Percentiles rank a stretch among this genome's conserved stretches.
Conservation (phyloP, 2,797 vertebrate genomes). For the Psittacula derbiana region DNA sequence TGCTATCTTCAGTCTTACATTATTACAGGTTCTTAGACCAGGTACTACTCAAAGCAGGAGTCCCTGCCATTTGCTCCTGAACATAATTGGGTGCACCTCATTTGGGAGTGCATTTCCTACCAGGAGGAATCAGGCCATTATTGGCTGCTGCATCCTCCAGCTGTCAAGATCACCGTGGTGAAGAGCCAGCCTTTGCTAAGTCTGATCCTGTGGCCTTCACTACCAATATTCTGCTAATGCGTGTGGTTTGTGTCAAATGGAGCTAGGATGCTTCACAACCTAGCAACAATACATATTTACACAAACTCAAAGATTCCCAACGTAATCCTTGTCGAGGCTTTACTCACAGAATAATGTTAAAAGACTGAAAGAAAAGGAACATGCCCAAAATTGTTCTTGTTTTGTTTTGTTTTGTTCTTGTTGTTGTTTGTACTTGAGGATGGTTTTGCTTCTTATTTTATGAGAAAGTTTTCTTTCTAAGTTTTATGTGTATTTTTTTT, state of each 20-base stretch:
- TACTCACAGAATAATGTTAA: background rate
- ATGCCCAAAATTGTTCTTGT: background rate
- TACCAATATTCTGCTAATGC: background rate
- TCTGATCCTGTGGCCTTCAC: background rate
- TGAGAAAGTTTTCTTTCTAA: background rate
- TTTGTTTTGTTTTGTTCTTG: background rate
- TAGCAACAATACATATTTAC: background rate
- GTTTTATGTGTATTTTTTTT: background rate
- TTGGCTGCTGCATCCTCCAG: background rate
- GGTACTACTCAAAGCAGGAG: background rate
- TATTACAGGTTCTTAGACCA: background rate
- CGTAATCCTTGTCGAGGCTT: background rate
- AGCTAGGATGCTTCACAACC: background rate
- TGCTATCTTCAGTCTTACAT: background rate
- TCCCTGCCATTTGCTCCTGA: background rate
- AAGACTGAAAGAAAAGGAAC: background rate
- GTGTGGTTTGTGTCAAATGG: fast-evolving
- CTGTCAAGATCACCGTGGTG: fast-evolving
- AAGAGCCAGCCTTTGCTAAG: background rate
- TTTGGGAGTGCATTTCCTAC: background rate
- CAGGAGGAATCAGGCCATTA: background rate
- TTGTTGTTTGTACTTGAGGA: background rate
- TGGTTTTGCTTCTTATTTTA: background rate
- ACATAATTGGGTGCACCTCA: background rate
- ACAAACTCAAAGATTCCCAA: background rate